Evolutionary conservation across 1,140 invertebrate genomes (phyloP).

Genomic region (Diprion similis): DNA sequence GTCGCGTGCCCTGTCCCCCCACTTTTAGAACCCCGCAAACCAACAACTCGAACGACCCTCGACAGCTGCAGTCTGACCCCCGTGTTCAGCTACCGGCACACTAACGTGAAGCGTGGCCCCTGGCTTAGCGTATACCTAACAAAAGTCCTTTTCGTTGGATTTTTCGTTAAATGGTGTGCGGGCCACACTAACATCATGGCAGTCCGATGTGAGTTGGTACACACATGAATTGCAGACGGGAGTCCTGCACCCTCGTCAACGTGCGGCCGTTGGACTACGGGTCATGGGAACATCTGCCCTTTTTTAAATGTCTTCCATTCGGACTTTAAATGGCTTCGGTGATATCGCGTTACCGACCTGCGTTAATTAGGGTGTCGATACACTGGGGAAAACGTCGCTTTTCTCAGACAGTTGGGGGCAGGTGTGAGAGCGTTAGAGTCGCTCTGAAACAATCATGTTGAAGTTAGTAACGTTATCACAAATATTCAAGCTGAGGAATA

Average conservation of each 20-base stretch:
- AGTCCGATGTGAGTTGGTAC: no score
- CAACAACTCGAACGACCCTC: background rate
- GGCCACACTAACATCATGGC: no score
- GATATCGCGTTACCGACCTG: background rate
- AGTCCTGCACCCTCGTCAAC: background rate
- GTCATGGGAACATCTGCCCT: background rate
- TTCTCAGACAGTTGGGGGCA: no score
- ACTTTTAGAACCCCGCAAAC: slow-evolving; percentile 20
- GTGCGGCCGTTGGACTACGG: background rate
- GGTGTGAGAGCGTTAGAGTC: no score
- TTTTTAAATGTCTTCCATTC: background rate
- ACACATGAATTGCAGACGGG: no score
- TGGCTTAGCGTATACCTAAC: background rate
- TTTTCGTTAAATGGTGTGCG: no score
- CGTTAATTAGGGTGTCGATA: background rate
- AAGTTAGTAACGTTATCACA: no score
- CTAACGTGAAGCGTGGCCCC: slow-evolving; percentile 23
- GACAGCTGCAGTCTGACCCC: slow-evolving; percentile 40
- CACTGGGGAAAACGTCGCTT: no score
- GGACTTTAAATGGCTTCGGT: slow-evolving; percentile 2
- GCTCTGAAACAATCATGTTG: no score
- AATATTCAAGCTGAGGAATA: no score
- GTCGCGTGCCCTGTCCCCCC: slow-evolving; percentile 43
- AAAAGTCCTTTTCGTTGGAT: no score
- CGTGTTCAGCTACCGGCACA: background rate